A percentile compares a stretch with the other conserved stretches of the same genome.
Evolutionary conservation across 1,140 invertebrate species (phyloP).

Genomic region (Drosophila kohkoa): DNA sequence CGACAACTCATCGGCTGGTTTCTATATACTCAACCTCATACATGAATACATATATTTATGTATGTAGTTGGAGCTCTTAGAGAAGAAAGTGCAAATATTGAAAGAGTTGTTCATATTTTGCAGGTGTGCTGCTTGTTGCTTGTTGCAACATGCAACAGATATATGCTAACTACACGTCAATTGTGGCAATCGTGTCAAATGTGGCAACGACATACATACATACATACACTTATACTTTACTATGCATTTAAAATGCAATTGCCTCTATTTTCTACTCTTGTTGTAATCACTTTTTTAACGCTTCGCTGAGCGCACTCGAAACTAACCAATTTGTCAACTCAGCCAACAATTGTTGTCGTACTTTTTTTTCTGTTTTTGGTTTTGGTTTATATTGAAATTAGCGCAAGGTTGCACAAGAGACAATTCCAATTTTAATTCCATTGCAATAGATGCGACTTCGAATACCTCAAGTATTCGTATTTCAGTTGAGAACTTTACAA

Average conservation of each 20-base stretch:
- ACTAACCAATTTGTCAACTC: slow-evolving; percentile 52
- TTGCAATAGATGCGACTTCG: slow-evolving; percentile 5
- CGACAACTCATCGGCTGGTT: slow-evolving; percentile 39
- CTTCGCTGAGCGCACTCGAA: slow-evolving; percentile 51
- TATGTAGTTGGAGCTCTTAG: slow-evolving; percentile 10
- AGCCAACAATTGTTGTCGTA: slow-evolving; percentile 18
- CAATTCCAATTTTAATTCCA: slow-evolving; percentile 10
- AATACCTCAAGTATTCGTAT: background rate
- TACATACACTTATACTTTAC: background rate
- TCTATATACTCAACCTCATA: background rate
- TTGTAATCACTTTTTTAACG: slow-evolving; percentile 64
- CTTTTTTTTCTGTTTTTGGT: background rate
- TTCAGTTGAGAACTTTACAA: slow-evolving; percentile 24
- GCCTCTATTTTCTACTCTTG: slow-evolving; percentile 30
- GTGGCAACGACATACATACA: slow-evolving; percentile 11
- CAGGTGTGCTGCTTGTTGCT: slow-evolving; percentile 4
- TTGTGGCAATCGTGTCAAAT: slow-evolving; percentile 45
- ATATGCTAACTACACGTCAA: slow-evolving; percentile 57
- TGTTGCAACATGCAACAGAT: slow-evolving; percentile 47
- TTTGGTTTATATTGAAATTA: slow-evolving; percentile 13
- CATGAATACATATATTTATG: background rate
- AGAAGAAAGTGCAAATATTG: slow-evolving; percentile 78
- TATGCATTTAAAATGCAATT: slow-evolving; percentile 9
- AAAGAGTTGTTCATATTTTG: slow-evolving; percentile 41
- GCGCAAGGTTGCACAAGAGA: slow-evolving; percentile 27